phyloP scores from a whole-genome alignment of 1,140 invertebrate species.

The Macrotrachela quadricornifera region DNA sequence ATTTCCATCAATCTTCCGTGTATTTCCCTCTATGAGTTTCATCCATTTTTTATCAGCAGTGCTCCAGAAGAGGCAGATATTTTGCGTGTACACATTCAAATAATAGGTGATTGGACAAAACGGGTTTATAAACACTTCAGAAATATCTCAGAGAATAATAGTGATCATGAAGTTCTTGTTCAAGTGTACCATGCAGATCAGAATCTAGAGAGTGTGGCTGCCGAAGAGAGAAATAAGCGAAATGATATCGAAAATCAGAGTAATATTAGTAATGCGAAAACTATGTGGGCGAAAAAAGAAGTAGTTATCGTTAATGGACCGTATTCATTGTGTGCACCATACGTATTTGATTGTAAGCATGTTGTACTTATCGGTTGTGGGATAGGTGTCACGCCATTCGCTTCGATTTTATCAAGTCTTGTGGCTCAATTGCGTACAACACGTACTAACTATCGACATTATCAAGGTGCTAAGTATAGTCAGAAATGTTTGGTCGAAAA shows the following conservation, averaged over 20 bases:
- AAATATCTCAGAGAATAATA: too few species aligned
- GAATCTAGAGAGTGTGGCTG: too few species aligned
- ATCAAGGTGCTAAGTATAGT: conserved; percentile 57
- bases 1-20: conserved; percentile 74
- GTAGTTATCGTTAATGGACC: conserved; percentile 77
- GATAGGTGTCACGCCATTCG: conserved; percentile 90
- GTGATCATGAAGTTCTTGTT: too few species aligned
- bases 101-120: conserved; percentile 81
- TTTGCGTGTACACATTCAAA: conserved; percentile 66
- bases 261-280: too few species aligned
- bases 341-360: conserved; percentile 78
- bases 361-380: conserved; percentile 74
- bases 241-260: too few species aligned
- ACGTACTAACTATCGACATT: conserved; percentile 47
- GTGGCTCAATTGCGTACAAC: conserved; percentile 3
- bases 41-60: conserved; percentile 86
- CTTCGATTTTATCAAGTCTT: conserved; percentile 82
- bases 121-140: conserved; percentile 59
- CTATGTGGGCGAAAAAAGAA: too few species aligned
- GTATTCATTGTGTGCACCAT: conserved; percentile 78
- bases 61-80: conserved; percentile 54
- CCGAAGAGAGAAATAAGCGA: too few species aligned
- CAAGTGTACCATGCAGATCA: too few species aligned
- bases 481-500: conserved; percentile 11
- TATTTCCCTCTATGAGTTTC: conserved; percentile 81